These are phyloP conservation scores for Harpagifer antarcticus DNA, from an alignment of 2,797 vertebrate species.

Conservation along the genomic window DNA sequence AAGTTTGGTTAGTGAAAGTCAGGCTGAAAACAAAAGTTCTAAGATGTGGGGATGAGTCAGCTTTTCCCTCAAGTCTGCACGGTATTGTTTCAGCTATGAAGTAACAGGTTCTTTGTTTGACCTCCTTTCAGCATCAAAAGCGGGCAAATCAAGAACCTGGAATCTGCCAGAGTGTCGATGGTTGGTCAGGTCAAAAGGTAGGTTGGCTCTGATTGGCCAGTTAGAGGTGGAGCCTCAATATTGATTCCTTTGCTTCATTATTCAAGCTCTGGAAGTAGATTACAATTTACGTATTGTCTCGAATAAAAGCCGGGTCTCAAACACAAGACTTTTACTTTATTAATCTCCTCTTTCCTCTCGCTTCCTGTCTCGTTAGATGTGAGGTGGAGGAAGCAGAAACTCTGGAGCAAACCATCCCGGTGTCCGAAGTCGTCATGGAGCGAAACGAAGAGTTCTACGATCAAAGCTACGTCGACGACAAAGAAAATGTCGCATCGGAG, in stretches of 20 bases:
- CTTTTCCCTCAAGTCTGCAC: too few relatives aligned
- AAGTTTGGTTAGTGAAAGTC: too few relatives aligned
- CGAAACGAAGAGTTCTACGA: slow-evolving; percentile 70
- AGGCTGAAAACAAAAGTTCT: too few relatives aligned
- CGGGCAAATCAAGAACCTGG: slow-evolving; percentile 82
- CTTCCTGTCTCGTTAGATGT: slow-evolving; percentile 56
- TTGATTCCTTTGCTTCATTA: not conserved
- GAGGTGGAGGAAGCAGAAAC: slow-evolving; percentile 60
- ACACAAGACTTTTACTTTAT: not conserved
- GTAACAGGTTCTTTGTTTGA: not conserved
- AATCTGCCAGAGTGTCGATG: slow-evolving; percentile 82
- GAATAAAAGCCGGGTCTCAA: not conserved
- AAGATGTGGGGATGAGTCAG: too few relatives aligned
- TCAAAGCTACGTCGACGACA: slow-evolving; percentile 69
- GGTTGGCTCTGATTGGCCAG: not conserved
- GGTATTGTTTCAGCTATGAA: too few relatives aligned
- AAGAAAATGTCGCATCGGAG: slow-evolving; percentile 63
- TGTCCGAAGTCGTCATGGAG: slow-evolving; percentile 61
- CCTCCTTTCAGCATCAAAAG: slow-evolving; percentile 74
- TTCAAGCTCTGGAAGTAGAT: not conserved
- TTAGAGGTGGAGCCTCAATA: not conserved
- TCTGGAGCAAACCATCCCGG: slow-evolving; percentile 62
- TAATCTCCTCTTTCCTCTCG: not conserved
- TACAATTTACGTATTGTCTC: not conserved
- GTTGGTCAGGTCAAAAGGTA: slow-evolving; percentile 82